Percentiles rank a stretch among this genome's conserved stretches.
These are phyloP conservation scores for Oedothorax gibbosus DNA, from an alignment of 1,140 invertebrate genomes.

Conservation along the genomic window DNA sequence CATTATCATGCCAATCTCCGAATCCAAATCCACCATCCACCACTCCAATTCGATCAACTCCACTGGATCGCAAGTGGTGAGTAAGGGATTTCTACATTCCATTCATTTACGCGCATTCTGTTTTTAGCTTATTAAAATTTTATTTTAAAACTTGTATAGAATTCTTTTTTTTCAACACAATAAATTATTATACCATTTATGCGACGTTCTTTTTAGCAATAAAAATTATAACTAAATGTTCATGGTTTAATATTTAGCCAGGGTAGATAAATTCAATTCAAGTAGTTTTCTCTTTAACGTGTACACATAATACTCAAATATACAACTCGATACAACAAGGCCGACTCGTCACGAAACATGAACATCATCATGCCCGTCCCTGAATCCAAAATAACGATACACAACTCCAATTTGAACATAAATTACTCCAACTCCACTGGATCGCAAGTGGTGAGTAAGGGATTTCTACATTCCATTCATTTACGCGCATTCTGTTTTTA, in stretches of 20 bases:
- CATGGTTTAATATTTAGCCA: too few species aligned
- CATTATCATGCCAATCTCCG: constrained; percentile 49
- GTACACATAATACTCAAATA: too few species aligned
- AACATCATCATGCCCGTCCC: constrained; percentile 56
- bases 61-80: constrained; percentile 29
- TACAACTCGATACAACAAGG: too few species aligned
- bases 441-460: constrained; percentile 1
- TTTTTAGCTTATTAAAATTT: too few species aligned
- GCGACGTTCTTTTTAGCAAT: too few species aligned
- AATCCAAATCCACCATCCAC: constrained; percentile 38
- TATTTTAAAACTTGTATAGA: too few species aligned
- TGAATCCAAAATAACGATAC: constrained; percentile 39
- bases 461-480: not conserved
- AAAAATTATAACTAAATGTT: too few species aligned
- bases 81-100: too few species aligned
- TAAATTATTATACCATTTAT: too few species aligned
- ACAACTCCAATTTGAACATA: constrained; percentile 45
- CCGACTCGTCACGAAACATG: constrained; percentile 47
- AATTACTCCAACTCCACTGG: constrained; percentile 35
- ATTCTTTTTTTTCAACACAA: too few species aligned
- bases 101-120: not conserved
- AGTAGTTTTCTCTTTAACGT: too few species aligned
- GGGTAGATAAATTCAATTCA: too few species aligned
- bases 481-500: not conserved
- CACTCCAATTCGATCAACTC: constrained; percentile 47